Percentiles rank a stretch among this genome's conserved stretches.
Evolutionary conservation across 2,113 vertebrate genomes (phyloP).

Genomic region (Melanerpes formicivorus): DNA sequence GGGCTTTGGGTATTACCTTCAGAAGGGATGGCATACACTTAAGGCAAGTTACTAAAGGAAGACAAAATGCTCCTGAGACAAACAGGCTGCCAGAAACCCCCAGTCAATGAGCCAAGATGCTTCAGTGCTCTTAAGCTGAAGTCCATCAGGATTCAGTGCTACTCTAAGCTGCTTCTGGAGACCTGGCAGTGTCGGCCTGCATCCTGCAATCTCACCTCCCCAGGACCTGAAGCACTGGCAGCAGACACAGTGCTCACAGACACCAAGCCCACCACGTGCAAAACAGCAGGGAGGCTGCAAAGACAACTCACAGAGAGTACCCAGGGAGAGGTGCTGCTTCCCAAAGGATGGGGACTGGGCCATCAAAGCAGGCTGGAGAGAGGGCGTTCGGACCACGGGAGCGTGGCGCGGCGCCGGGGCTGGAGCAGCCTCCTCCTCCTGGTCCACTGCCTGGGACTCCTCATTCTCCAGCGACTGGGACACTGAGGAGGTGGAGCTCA

Average conservation of each 20-base stretch:
- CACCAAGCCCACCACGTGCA: background rate
- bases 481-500: conserved; percentile 89
- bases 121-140: background rate
- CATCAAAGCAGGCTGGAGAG: conserved; percentile 85
- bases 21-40: background rate
- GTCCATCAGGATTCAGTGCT: background rate
- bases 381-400: conserved; percentile 86
- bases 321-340: conserved; percentile 76
- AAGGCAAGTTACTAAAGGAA: background rate
- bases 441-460: conserved; percentile 71
- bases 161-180: background rate
- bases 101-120: background rate
- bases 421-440: conserved; percentile 74
- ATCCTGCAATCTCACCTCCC: background rate
- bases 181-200: background rate
- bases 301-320: conserved; percentile 69
- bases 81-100: background rate
- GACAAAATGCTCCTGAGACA: background rate
- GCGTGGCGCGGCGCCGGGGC: conserved; percentile 80
- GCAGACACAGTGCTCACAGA: background rate
- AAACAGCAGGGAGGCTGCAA: background rate
- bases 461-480: conserved; percentile 86
- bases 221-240: background rate
- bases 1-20: background rate
- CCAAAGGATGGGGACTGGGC: conserved; percentile 78